Conservation (phyloP, 2,797 vertebrate species). For the Tinamus major region DNA sequence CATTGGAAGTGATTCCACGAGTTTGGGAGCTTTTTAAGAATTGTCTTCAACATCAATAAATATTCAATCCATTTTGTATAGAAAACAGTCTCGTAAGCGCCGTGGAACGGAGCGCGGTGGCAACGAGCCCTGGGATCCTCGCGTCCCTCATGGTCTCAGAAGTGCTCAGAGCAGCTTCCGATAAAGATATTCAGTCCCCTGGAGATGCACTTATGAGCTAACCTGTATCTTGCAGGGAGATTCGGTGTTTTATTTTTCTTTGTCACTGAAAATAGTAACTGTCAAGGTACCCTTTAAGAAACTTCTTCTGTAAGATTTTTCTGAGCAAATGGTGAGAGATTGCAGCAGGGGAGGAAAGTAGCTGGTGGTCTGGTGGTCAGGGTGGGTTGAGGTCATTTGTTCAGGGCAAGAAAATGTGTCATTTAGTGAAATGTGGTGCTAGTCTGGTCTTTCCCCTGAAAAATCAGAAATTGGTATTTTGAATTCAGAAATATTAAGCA, state of each 20-base stretch:
- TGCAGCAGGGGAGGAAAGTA: neutral
- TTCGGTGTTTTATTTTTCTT: neutral
- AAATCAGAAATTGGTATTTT: neutral
- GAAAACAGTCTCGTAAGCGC: neutral
- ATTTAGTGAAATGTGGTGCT: no score
- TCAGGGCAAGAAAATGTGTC: neutral
- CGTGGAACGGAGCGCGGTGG: neutral
- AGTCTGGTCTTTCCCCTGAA: neutral
- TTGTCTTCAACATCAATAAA: neutral
- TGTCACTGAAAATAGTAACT: neutral
- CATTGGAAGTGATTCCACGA: neutral
- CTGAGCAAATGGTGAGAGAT: neutral
- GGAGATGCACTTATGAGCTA: neutral
- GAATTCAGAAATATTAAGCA: neutral
- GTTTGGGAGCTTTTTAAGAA: neutral
- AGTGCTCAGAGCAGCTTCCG: constrained; percentile 31
- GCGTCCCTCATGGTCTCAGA: neutral
- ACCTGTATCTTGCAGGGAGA: neutral
- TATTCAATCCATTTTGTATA: neutral
- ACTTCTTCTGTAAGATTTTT: neutral
- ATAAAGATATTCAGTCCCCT: neutral
- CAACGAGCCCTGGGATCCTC: neutral
- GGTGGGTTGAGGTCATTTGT: neutral
- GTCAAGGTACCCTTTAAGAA: neutral
- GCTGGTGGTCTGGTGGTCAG: neutral